Conservation (phyloP, 2,888 invertebrate genomes). For the Parnassius mnemosyne region DNA sequence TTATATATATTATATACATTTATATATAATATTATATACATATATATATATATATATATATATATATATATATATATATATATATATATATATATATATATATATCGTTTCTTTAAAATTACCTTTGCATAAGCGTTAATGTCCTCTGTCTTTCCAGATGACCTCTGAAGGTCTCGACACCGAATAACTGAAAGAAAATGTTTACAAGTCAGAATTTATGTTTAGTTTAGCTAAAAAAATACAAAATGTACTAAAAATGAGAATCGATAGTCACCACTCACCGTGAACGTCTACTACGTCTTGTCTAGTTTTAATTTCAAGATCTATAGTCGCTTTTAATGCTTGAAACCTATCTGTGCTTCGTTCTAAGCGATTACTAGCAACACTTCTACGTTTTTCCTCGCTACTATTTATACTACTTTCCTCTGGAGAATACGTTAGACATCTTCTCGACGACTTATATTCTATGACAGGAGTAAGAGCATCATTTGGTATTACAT, state of each 20-base stretch:
- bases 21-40: too few relatives aligned
- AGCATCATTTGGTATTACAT: conserved; percentile 57
- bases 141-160: conserved; percentile 82
- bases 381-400: conserved; percentile 77
- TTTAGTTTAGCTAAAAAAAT: not conserved
- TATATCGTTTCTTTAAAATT: not conserved
- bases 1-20: too few relatives aligned
- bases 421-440: conserved; percentile 81
- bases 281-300: conserved; percentile 84
- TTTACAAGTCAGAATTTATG: not conserved
- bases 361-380: conserved; percentile 66
- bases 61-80: too few relatives aligned
- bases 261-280: conserved; percentile 80
- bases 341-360: conserved; percentile 62
- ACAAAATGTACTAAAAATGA: not conserved
- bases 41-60: too few relatives aligned
- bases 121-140: conserved; percentile 93
- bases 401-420: conserved; percentile 74
- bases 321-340: conserved; percentile 81
- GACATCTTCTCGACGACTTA: conserved; percentile 76
- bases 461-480: conserved; percentile 73
- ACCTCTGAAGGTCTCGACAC: conserved; percentile 86
- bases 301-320: conserved; percentile 80
- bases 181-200: conserved; percentile 84
- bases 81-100: too few relatives aligned